These are phyloP conservation scores for Cervus canadensis DNA, from an alignment of 2,113 vertebrate genomes.

Conservation along the genomic window DNA sequence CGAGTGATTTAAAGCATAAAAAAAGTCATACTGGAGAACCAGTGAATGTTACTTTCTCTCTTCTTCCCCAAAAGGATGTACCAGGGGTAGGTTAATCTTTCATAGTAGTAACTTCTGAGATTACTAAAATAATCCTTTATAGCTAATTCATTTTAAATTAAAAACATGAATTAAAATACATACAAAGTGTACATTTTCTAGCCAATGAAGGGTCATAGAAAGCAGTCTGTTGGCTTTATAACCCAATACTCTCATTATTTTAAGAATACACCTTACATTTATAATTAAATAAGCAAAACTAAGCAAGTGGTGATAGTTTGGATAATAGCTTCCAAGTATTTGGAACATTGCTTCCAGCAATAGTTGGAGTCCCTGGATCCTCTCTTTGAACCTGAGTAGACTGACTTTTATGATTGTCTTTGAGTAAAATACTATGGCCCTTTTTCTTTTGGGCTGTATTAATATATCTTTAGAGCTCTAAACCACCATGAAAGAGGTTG, in stretches of 20 bases:
- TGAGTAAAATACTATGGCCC: not conserved
- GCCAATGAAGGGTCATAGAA: not conserved
- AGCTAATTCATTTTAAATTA: not conserved
- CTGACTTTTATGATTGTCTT: not conserved
- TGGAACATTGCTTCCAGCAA: not conserved
- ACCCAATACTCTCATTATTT: not conserved
- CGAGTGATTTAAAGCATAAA: not conserved
- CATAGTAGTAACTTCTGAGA: not conserved
- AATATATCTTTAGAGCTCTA: not conserved
- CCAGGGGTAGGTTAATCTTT: not conserved
- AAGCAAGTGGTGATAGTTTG: not conserved
- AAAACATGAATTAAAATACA: not conserved
- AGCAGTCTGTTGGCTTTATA: not conserved
- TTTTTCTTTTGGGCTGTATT: not conserved
- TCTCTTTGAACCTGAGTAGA: not conserved
- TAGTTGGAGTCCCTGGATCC: not conserved
- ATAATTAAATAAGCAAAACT: slow-evolving; percentile 11
- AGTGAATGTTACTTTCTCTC: not conserved
- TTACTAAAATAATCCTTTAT: not conserved
- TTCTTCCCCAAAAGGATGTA: not conserved
- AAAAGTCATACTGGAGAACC: not conserved
- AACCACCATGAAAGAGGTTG: not conserved
- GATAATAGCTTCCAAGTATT: not conserved
- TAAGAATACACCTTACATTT: not conserved
- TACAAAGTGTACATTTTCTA: not conserved